Percentiles rank a stretch among this genome's conserved stretches.
These are phyloP conservation scores for Elachura formosa DNA, from an alignment of 2,113 vertebrate species.

Conservation along the genomic window DNA sequence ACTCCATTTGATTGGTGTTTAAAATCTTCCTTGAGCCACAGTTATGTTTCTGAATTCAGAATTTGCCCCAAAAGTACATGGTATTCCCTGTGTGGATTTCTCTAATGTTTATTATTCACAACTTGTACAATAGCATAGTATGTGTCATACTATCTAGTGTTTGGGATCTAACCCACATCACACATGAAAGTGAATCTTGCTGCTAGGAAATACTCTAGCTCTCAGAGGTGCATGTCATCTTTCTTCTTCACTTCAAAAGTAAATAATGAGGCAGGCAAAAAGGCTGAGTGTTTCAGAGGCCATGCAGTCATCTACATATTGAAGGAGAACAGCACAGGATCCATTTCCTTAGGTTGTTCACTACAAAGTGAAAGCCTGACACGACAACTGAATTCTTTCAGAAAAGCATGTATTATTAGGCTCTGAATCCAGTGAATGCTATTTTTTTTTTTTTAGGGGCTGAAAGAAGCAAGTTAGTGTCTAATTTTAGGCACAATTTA, in stretches of 20 bases:
- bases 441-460: accelerated
- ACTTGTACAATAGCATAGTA: not conserved
- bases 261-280: constrained; percentile 11
- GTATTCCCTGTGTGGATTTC: not conserved
- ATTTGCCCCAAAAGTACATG: not conserved
- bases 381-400: not conserved
- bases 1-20: not conserved
- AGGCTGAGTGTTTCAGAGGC: not conserved
- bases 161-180: not conserved
- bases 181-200: not conserved
- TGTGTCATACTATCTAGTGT: not conserved
- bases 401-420: not conserved
- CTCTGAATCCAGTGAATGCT: not conserved
- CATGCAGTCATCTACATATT: not conserved
- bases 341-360: not conserved
- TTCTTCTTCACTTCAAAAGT: constrained; percentile 40
- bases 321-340: not conserved
- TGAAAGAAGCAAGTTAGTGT: not conserved
- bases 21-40: not conserved
- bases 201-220: not conserved
- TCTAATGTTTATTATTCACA: constrained; percentile 11
- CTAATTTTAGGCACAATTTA: not conserved
- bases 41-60: not conserved
- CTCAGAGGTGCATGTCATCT: not conserved
- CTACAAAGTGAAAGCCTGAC: not conserved